Conservation (phyloP, 2,888 invertebrate genomes). For the Lagria hirta region DNA sequence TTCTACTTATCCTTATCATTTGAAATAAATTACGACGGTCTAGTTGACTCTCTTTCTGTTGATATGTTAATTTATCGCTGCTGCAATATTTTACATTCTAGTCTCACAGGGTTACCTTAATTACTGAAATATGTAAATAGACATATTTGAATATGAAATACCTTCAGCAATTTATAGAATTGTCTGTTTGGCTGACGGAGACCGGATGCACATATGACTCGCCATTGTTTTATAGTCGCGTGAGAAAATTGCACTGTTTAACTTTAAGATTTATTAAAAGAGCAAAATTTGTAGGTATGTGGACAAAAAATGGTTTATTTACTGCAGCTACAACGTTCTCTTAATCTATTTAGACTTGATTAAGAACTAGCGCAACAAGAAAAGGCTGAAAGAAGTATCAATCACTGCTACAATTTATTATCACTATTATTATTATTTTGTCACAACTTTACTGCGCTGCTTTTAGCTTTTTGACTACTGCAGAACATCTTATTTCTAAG, state of each 20-base stretch:
- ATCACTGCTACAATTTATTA: too few relatives aligned
- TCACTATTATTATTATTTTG: too few relatives aligned
- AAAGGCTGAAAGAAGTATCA: too few relatives aligned
- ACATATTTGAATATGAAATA: slow-evolving; percentile 49
- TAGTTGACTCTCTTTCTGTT: slow-evolving; percentile 42
- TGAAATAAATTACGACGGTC: slow-evolving; percentile 38
- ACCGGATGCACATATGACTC: slow-evolving; percentile 44
- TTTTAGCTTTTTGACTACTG: too few relatives aligned
- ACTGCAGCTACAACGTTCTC: too few relatives aligned
- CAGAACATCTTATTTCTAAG: too few relatives aligned
- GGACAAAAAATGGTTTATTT: too few relatives aligned
- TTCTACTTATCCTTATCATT: slow-evolving; percentile 43
- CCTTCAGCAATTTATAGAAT: slow-evolving; percentile 46
- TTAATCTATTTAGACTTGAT: too few relatives aligned
- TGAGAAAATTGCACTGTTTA: slow-evolving; percentile 30
- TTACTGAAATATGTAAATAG: slow-evolving; percentile 52
- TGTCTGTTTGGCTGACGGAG: slow-evolving; percentile 40
- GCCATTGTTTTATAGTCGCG: slow-evolving; percentile 37
- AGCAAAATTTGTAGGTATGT: too few relatives aligned
- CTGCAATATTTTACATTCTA: slow-evolving; percentile 43
- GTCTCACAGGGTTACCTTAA: slow-evolving; percentile 46
- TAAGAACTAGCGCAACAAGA: too few relatives aligned
- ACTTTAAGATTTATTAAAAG: too few relatives aligned
- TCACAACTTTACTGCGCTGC: too few relatives aligned
- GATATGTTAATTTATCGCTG: slow-evolving; percentile 45